Base-by-base conservation (phyloP, 2,113 vertebrate species). In the Tichodroma muraria region DNA sequence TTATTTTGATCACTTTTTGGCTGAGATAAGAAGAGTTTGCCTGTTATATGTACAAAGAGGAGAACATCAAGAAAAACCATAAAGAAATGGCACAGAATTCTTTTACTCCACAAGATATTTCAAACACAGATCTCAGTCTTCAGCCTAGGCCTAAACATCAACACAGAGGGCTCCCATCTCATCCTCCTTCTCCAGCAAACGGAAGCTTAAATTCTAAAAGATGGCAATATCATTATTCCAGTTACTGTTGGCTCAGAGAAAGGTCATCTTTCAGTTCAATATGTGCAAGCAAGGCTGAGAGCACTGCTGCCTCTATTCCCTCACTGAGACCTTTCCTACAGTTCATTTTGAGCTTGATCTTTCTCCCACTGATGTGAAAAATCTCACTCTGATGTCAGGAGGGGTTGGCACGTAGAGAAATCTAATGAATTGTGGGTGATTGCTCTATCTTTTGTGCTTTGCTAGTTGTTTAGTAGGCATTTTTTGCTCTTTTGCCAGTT, bases 61-160 rank as follows among this genome's bases (percentile, higher is more conserved):
- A 92, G 89, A 80, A 94, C 76, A 85, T 90, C 76, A 84, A 95
- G 88, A 68, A 88, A 83, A 96, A 77, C 64, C 79, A 78, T 85
- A 60, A 63, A 82, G 64, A 83, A 33, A 71, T 60, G 31, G 47
- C 54, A 75, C 22, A 68, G 79, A 86, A 94, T 91, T 95, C 56
- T 44, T 90, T 57, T 54, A 63, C 25, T 68, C 85, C 56, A 20
- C 85, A 89, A 88, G 44, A 30, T 69, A 83, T 75, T 91, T 71
- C 47, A 91, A 73, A 91, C 61, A 75, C 20, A 75, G 52, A 70
- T 75, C 56, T 83, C 42, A n/a, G 35, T 10, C 56, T 82, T 88
- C 78, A 91, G 23, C 37, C 64, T 44, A 64, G 17, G 47, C 70
- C 64, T 90, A 93, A 81, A 37, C 3, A 4, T 57, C 61, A 76